These are phyloP conservation scores for Odiellus spinosus DNA, from an alignment of 2,888 invertebrate genomes.

Conservation along the genomic window DNA sequence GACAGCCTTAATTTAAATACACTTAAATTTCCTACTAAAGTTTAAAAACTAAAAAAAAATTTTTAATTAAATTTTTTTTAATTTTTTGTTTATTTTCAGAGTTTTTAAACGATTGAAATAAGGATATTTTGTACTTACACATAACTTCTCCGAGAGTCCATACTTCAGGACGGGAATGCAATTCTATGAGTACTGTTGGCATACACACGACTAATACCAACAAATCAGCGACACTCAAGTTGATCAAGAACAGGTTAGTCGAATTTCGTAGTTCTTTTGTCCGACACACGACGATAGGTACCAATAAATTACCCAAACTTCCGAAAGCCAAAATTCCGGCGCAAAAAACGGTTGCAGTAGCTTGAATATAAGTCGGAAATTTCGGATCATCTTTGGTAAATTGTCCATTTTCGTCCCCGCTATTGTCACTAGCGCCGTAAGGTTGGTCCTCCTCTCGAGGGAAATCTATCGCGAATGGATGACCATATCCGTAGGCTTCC, in stretches of 20 bases:
- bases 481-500: too few relatives aligned
- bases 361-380: constrained; percentile 61
- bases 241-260: constrained; percentile 84
- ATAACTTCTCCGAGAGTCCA: constrained; percentile 81
- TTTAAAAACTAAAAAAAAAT: too few relatives aligned
- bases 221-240: constrained; percentile 78
- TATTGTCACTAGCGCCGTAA: too few relatives aligned
- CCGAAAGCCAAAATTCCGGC: constrained; percentile 74
- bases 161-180: constrained; percentile 73
- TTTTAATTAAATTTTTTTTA: too few relatives aligned
- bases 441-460: too few relatives aligned
- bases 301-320: constrained; percentile 79
- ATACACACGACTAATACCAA: constrained; percentile 80
- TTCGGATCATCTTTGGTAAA: not conserved
- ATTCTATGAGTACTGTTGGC: constrained; percentile 78
- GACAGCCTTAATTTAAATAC: too few relatives aligned
- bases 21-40: too few relatives aligned
- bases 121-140: constrained; percentile 81
- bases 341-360: constrained; percentile 73
- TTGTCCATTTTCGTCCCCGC: too few relatives aligned
- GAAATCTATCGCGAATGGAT: too few relatives aligned
- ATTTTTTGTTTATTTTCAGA: too few relatives aligned
- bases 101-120: too few relatives aligned
- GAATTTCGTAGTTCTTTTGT: constrained; percentile 88
- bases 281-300: constrained; percentile 75